Base-by-base conservation (phyloP, 2,113 vertebrate species). In the Uropsilus gracilis region DNA sequence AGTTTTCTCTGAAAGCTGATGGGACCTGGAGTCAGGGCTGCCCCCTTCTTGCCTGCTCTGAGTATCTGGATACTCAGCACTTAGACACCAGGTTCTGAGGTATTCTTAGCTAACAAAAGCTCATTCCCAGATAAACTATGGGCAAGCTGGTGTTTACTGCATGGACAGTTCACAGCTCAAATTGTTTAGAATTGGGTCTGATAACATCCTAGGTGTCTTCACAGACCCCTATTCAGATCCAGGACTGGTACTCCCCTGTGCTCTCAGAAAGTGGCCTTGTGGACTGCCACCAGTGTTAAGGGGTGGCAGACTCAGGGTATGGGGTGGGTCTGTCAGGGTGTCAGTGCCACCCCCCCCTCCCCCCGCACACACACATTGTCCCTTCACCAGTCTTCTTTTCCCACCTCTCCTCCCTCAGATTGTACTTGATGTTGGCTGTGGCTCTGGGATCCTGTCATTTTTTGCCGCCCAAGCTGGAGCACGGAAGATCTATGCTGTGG, bases 391-490 rank as follows among this genome's bases (percentile, higher is more conserved):
- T 22, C 61, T 34, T 2, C 9, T 55, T 37, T 55, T 6, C 46
- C 32, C 30, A 30, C 64, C n/a, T 48, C 12, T 68, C 77, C 32
- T 28, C 17, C 75, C 26, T 18, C 96, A 99, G 99, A 99, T 99
- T 8, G 99, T 99, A 46, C 98, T 99, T 63, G 99, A 99, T 6
- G 99, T 99, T 0, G 99, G 99, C 85, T 99, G 99, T 48, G 99
- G 99, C 87, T 99, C 99, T 3, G 99, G 99, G 30, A 99, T 99
- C 96, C 98, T 99, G 46, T 99, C 99, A 0, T 99, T 99, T 98
- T 99, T 99, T 5, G 99, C 99, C 0, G 99, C 98, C 24, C 99
- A 99, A 78, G 99, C 99, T 2, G 99, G 99, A 24, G 99, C 99
- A 0, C 98, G 99, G 88, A 99, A 99, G 94, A 99, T 99, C 59